Base-by-base conservation (phyloP, 2,113 vertebrate species). In the Chionomys nivalis region DNA sequence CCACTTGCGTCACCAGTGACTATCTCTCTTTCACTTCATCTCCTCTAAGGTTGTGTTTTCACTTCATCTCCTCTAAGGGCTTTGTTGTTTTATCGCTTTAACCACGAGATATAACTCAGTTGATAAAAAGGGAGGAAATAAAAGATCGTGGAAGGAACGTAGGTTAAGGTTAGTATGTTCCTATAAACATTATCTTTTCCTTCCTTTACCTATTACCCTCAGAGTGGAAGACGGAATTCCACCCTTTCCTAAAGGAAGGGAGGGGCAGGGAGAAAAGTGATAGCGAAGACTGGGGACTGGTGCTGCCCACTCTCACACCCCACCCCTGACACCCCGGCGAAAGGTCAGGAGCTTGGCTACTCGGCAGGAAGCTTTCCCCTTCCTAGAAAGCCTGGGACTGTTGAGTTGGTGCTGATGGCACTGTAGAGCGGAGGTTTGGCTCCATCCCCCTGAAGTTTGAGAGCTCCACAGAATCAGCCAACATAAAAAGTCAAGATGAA, bases 171-270 rank as follows among this genome's bases (percentile, higher is more conserved):
- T 39, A 95, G 47, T 39, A 93, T 28, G 75, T 42, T 90, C 79
- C 47, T 44, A 65, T 36, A 21, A 31, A 88, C 33, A 49, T 89
- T 36, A 66, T 87, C 73, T 63, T 75, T 90, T 90, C 61, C 70
- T 91, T 49, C 87, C 91, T 76, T 58, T 72, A 95, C 44, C 82
- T 68, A 42, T 72, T 47, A 81, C 65, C 91, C 72, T 52, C 85
- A 85, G 44, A 4, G 91, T 31, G 0, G 17, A 16, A 87, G 17
- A 49, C 28, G 7, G 26, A 36, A 19, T 24, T 55, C 68, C 83
- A 66, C 78, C 68, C 66, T 44, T 93, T 88, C 86, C 89, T 65
- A 88, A 21, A 86, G 86, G 89, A 86, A 68, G 11, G 52, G 63
- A 39, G 79, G 52, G 24, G 5, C 52, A 47, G 16, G 39, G 14